A percentile compares a stretch with the other conserved stretches of the same genome.
Evolutionary conservation across 2,113 vertebrate genomes (phyloP).

Genomic region (Poecilia latipinna): DNA sequence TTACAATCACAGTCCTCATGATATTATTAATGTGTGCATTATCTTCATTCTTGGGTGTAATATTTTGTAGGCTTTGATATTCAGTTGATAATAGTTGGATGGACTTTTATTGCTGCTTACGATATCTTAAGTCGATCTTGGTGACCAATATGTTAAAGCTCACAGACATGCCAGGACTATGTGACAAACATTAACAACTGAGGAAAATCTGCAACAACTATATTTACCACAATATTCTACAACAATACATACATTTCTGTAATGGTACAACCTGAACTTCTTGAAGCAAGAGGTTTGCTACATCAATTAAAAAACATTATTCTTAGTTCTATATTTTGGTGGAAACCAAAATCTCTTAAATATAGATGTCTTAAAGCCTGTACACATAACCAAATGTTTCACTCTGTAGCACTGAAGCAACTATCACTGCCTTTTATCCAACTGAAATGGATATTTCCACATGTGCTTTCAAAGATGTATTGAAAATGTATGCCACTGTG

Average conservation of each 20-base stretch:
- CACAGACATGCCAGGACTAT: background rate
- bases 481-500: background rate
- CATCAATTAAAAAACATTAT: background rate
- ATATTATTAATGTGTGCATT: too few relatives aligned
- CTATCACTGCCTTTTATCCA: too few relatives aligned
- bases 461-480: background rate
- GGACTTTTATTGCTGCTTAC: too few relatives aligned
- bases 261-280: background rate
- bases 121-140: too few relatives aligned
- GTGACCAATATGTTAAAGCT: too few relatives aligned
- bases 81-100: too few relatives aligned
- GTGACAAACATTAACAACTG: background rate
- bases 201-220: background rate
- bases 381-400: background rate
- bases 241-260: background rate
- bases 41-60: too few relatives aligned
- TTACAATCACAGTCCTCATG: too few relatives aligned
- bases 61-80: too few relatives aligned
- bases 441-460: background rate
- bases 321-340: background rate
- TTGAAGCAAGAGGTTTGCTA: background rate
- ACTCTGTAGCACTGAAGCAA: background rate
- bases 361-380: slow-evolving; percentile 6
- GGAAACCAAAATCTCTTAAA: slow-evolving; percentile 15
- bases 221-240: background rate